Evolutionary conservation across 2,888 invertebrate species (phyloP).

Genomic region (Rosalia funebris): DNA sequence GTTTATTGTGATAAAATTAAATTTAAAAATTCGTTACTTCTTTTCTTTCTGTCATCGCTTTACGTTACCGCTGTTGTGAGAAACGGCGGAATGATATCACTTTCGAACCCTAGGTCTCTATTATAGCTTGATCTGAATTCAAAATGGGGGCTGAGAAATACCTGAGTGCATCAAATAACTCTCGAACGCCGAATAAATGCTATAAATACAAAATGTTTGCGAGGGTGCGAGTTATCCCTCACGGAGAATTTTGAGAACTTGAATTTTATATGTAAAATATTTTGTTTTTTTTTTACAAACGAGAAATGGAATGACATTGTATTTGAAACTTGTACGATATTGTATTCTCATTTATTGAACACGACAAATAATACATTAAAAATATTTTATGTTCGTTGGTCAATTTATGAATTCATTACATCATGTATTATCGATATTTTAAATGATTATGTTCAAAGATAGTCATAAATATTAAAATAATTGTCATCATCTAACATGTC

Average conservation of each 20-base stretch:
- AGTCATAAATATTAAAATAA: too few relatives aligned
- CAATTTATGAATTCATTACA: too few relatives aligned
- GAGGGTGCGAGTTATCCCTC: constrained; percentile 24
- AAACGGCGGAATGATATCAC: constrained; percentile 38
- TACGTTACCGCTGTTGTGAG: constrained; percentile 29
- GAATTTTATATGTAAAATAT: not conserved
- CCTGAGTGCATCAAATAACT: constrained; percentile 48
- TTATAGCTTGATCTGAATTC: constrained; percentile 37
- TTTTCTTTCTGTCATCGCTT: constrained; percentile 31
- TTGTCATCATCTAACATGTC: too few relatives aligned
- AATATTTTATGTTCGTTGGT: too few relatives aligned
- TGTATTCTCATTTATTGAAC: too few relatives aligned
- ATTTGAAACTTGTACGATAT: too few relatives aligned
- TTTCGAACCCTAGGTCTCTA: constrained; percentile 36
- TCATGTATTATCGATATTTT: too few relatives aligned
- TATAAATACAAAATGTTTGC: constrained; percentile 41
- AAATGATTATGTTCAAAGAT: too few relatives aligned
- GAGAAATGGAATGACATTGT: too few relatives aligned
- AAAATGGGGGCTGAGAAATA: constrained; percentile 34
- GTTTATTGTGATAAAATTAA: too few relatives aligned
- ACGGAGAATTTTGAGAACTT: not conserved
- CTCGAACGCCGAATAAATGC: constrained; percentile 42
- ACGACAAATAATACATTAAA: too few relatives aligned
- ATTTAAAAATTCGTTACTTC: constrained; percentile 33
- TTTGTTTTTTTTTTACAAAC: not conserved